Base-by-base conservation (phyloP, 2,797 vertebrate genomes). In the Monodelphis domestica region DNA sequence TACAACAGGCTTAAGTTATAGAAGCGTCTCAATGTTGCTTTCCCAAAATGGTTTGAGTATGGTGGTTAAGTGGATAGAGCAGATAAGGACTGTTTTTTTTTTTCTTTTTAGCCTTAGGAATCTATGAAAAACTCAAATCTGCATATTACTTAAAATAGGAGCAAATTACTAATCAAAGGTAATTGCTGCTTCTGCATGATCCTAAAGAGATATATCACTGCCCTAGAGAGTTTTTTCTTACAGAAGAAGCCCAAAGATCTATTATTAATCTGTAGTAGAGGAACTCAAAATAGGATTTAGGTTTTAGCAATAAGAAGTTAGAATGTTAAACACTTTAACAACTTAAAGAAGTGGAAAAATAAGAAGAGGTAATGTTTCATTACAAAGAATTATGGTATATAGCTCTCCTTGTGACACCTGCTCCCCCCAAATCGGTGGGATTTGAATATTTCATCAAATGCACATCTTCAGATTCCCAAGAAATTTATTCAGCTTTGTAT, bases 401-500 rank as follows among this genome's bases (percentile, higher is more conserved):
- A 92, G 15, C 54, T 12, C 57, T 52, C 45, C 9, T 28, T 29
- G 84, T 57, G 51, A 28, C 0, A 53, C 52, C 88, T 53, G 26
- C 14, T 11, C 2, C 12, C 2, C 5, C 1, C 9, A 24, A 9
- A 14, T 12, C 30, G 4, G 28, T 30, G 88, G 4, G 4, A 52
- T 1, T 88, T 88, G 38, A 88, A 29, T 88, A 70, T 33, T 21
- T 45, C n/a, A 24, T 45, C 21, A 45, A 45, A 92, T 92, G 30
- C 50, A 54, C 57, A 90, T 29, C 59, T 52, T 92, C 84, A 91
- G 59, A n/a, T 94, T 93, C 52, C 51, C 84, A 91, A 91, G 63
- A 92, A 54, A 93, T 93, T 94, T 0, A 4, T n/a, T 97, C 91
- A 90, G 92, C 70, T 95, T 96, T 90, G 1, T 84, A 91, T 52